Conservation (phyloP, 2,797 vertebrate genomes). For the Phalanger gymnotis region DNA sequence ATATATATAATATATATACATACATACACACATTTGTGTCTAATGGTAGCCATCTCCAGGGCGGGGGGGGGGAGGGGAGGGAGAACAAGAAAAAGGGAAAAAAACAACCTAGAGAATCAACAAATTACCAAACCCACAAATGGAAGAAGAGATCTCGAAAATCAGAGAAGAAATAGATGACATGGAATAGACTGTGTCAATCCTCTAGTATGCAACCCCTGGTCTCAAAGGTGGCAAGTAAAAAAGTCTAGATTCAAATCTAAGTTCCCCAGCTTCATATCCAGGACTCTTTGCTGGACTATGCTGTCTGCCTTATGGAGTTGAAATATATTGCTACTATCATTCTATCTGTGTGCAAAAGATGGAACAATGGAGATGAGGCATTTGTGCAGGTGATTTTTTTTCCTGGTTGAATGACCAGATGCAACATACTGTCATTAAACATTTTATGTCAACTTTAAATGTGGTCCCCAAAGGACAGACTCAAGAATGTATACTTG, state of each 20-base stretch:
- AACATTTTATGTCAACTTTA: background rate
- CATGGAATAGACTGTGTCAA: background rate
- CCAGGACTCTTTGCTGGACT: background rate
- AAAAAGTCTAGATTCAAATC: background rate
- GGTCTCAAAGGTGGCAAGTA: background rate
- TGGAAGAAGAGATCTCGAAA: background rate
- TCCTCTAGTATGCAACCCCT: background rate
- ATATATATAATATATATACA: no score
- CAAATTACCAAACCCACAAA: background rate
- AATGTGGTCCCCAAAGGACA: background rate
- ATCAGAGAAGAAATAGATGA: background rate
- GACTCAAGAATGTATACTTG: background rate
- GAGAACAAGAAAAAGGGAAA: background rate
- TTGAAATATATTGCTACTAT: background rate
- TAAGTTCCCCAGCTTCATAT: background rate
- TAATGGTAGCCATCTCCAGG: background rate
- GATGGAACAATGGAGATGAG: background rate
- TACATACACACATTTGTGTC: background rate
- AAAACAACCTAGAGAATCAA: background rate
- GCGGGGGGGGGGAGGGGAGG: no score
- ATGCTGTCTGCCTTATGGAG: background rate
- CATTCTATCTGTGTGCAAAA: background rate
- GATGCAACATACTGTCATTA: background rate
- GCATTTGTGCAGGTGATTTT: background rate
- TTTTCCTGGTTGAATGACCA: background rate